phyloP scores from a whole-genome alignment of 1,140 invertebrate genomes.

The Heliothis subflexa region DNA sequence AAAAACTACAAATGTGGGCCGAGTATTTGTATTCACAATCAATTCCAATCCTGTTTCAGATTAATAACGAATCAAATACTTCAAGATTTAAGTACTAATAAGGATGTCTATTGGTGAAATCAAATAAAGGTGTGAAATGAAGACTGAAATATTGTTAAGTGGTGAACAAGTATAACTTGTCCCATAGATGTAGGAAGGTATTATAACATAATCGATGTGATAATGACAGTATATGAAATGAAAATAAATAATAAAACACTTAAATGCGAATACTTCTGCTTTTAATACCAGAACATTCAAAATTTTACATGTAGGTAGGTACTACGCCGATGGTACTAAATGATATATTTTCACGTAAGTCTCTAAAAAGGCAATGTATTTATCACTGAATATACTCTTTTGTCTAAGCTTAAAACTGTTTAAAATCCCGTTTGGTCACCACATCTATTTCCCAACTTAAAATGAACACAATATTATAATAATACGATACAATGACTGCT shows the following conservation, averaged over 20 bases:
- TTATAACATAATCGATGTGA: background rate
- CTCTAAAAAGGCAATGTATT: conserved; percentile 64
- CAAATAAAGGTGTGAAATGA: background rate
- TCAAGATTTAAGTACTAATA: conserved; percentile 74
- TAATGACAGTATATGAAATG: background rate
- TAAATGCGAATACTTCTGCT: conserved; percentile 53
- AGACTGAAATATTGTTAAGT: background rate
- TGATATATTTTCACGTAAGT: conserved; percentile 39
- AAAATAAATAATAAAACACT: conserved; percentile 4
- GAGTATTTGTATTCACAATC: background rate
- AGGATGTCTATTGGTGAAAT: conserved; percentile 75
- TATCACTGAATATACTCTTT: conserved; percentile 54
- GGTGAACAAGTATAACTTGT: background rate
- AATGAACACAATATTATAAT: background rate
- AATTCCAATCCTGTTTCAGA: conserved; percentile 64
- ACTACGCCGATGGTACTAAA: conserved; percentile 30
- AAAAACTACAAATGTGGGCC: too few species aligned
- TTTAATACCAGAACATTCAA: conserved; percentile 57
- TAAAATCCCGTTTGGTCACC: conserved; percentile 18
- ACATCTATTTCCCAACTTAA: background rate
- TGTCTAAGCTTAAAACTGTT: conserved; percentile 35
- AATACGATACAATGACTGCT: conserved; percentile 14
- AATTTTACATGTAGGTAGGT: conserved; percentile 58
- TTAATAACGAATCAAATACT: conserved; percentile 77
- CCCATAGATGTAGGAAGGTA: background rate